Evolutionary conservation across 2,888 invertebrate species (phyloP), one percentile per base, ranked within the genome.

Genomic region (Chymomyza fuscimana): DNA sequence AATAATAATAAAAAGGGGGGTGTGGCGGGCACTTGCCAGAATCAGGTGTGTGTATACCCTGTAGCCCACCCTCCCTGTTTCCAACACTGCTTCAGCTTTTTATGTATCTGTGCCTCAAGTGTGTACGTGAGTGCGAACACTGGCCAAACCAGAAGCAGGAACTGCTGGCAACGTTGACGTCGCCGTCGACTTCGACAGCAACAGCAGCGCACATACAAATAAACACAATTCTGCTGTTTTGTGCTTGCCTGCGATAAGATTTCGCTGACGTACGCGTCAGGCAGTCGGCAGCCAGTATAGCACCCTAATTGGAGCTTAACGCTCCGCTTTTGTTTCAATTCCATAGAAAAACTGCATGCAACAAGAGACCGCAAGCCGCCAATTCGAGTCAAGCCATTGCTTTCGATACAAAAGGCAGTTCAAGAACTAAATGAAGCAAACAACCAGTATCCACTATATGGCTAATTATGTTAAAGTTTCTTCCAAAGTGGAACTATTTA

Each of bases 291-390:
- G 32, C 32, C 67, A 63, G 70, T 66, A 71, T 64, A 72, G 69
- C 69, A 79, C 78, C 79, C 87, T 81, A 85, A 87, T 87, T 85
- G 87, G 87, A 87, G 85, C 85, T 85, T 87, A 85, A 86, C 81
- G 86, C 77, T 83, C 74, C 74, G 86, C 77, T 83, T 82, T 78
- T 86, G 83, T 86, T 87, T 79, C 87, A 85, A 74, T 86, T 87
- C 87, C 87, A 87, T 77, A 87, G 86, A 87, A 87, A 67, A 82
- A 82, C 76, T 78, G 77, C 80, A 88, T 86, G 88, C 87, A 86
- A 86, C 88, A 79, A 82, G 82, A 84, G 79, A 86, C 76, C 84
- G 84, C 78, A 83, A 86, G 86, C 85, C 86, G 56, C 73, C 50
- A 32, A 25, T 29, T 16, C 73, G 56, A 73, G 32, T 52, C 77